Percentiles rank a stretch among this genome's conserved stretches.
Conservation (phyloP, 1,140 invertebrate genomes). For the Paramacrobiotus metropolitanus region DNA sequence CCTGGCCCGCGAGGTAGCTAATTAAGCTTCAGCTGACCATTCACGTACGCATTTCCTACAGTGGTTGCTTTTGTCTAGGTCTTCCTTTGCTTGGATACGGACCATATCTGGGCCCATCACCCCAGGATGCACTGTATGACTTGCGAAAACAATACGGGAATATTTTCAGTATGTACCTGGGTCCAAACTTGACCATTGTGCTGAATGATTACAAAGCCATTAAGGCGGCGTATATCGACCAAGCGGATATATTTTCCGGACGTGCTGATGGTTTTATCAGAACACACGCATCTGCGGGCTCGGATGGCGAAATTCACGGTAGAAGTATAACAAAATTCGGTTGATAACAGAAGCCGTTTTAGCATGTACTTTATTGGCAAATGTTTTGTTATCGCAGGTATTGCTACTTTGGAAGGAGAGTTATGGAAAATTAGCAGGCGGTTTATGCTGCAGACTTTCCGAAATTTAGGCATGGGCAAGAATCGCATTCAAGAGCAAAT, state of each 20-base stretch:
- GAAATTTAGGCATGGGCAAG: slow-evolving; percentile 39
- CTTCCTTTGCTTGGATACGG: not conserved
- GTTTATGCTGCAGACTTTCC: slow-evolving; percentile 41
- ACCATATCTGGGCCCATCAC: not conserved
- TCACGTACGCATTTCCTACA: not conserved
- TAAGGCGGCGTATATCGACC: not conserved
- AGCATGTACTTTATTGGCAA: too few species aligned
- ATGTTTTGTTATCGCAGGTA: slow-evolving; percentile 32
- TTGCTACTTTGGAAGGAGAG: slow-evolving; percentile 52
- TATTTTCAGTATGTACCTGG: slow-evolving; percentile 1
- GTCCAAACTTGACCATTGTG: not conserved
- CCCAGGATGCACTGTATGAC: not conserved
- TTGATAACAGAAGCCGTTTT: too few species aligned
- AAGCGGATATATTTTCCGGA: not conserved
- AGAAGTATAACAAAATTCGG: too few species aligned
- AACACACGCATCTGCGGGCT: not conserved
- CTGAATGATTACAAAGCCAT: not conserved
- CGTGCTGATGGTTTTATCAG: not conserved
- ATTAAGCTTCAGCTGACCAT: not conserved
- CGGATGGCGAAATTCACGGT: not conserved
- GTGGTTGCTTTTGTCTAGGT: not conserved
- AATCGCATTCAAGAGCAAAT: slow-evolving; percentile 37
- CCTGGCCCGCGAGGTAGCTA: not conserved
- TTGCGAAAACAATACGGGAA: not conserved
- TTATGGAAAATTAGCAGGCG: slow-evolving; percentile 57